Evolutionary conservation across 2,797 vertebrate genomes (phyloP).

Genomic region (Hypotaenidia philippensis): DNA sequence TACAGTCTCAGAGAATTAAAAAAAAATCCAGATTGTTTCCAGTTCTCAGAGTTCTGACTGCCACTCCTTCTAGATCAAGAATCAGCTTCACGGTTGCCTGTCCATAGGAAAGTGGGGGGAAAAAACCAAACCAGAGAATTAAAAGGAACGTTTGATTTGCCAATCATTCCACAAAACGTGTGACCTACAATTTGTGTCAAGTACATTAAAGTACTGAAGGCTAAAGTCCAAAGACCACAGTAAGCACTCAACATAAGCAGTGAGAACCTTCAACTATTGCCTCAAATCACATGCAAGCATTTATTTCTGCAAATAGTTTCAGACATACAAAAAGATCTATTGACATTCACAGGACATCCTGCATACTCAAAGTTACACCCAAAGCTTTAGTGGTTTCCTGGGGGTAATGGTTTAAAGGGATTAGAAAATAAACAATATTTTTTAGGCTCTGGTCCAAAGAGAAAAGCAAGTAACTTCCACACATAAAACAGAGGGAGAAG

Average conservation of each 20-base stretch:
- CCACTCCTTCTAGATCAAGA: background rate
- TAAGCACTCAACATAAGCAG: background rate
- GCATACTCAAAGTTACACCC: background rate
- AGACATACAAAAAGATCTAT: background rate
- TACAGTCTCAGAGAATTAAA: background rate
- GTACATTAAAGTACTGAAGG: background rate
- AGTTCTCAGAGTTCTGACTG: background rate
- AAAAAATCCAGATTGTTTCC: background rate
- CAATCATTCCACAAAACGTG: background rate
- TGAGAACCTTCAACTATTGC: background rate
- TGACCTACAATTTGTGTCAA: background rate
- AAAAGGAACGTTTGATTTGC: background rate
- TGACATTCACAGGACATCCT: background rate
- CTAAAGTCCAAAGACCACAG: background rate
- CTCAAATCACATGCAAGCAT: background rate
- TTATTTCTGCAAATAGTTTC: background rate
- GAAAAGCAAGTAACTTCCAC: background rate
- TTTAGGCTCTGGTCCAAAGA: background rate
- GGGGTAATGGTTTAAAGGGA: background rate
- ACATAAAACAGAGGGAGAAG: background rate
- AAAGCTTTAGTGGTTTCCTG: background rate
- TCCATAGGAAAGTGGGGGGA: background rate
- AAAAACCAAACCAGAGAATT: background rate
- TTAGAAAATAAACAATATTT: background rate
- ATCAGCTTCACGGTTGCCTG: background rate